A percentile compares a stretch with the other conserved stretches of the same genome.
Conservation (phyloP, 2,113 vertebrate genomes). For the Rattus rattus region DNA sequence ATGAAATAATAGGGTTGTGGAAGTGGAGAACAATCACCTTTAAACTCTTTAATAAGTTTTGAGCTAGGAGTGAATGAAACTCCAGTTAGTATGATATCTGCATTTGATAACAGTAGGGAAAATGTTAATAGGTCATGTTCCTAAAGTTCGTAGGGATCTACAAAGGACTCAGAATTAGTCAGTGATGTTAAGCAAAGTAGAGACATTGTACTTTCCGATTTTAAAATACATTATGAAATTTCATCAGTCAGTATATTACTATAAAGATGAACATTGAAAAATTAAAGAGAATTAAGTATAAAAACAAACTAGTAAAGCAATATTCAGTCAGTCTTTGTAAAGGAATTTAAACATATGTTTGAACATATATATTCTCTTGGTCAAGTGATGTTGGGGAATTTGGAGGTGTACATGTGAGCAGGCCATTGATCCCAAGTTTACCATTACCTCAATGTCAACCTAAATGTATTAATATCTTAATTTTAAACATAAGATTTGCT, state of each 20-base stretch:
- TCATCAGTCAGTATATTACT: neutral
- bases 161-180: neutral
- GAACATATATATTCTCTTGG: neutral
- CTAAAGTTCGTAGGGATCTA: neutral
- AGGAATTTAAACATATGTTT: neutral
- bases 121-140: neutral
- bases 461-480: neutral
- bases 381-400: neutral
- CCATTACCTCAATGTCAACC: neutral
- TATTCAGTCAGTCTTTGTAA: neutral
- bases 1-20: neutral
- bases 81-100: neutral
- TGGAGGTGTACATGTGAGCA: neutral
- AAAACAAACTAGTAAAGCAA: neutral
- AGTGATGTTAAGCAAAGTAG: neutral
- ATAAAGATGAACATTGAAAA: neutral
- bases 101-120: neutral
- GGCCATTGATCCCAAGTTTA: neutral
- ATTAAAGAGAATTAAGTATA: neutral
- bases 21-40: neutral
- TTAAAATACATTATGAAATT: neutral
- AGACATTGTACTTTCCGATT: neutral
- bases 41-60: neutral
- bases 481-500: neutral
- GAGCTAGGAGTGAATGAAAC: neutral